Conservation (phyloP, 2,888 invertebrate species). For the Himalopsyche tibetana region DNA sequence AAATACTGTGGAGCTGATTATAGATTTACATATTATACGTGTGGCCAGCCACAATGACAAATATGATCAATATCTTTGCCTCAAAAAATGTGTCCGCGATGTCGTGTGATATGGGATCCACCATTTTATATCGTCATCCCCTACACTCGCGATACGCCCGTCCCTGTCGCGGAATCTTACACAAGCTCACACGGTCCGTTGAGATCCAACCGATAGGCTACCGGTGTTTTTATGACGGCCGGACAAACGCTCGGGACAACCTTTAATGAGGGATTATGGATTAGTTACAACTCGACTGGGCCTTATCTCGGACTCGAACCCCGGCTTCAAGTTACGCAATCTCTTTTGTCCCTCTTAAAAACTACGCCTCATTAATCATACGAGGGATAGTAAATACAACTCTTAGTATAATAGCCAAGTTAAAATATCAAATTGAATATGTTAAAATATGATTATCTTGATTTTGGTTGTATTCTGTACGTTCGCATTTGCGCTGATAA, state of each 20-base stretch:
- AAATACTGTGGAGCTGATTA: slow-evolving; percentile 13
- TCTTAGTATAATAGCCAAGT: slow-evolving; percentile 46
- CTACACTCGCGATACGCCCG: not conserved
- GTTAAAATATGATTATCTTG: slow-evolving; percentile 60
- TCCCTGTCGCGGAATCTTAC: slow-evolving; percentile 46
- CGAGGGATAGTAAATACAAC: slow-evolving; percentile 6
- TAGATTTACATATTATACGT: slow-evolving; percentile 13
- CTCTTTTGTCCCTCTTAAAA: slow-evolving; percentile 44
- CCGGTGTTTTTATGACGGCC: slow-evolving; percentile 60
- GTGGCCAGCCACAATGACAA: slow-evolving; percentile 35
- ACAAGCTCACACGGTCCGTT: slow-evolving; percentile 44
- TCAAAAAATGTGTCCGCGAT: slow-evolving; percentile 40
- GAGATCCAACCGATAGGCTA: slow-evolving; percentile 57
- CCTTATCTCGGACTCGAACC: slow-evolving; percentile 41
- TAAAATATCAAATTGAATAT: slow-evolving; percentile 59
- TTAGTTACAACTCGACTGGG: slow-evolving; percentile 51
- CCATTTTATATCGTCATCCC: slow-evolving; percentile 46
- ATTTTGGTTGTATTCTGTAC: slow-evolving; percentile 44
- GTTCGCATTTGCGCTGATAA: slow-evolving; percentile 64
- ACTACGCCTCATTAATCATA: slow-evolving; percentile 52
- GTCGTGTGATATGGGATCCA: slow-evolving; percentile 37
- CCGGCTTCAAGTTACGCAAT: slow-evolving; percentile 46
- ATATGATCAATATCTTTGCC: slow-evolving; percentile 28
- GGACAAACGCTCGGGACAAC: slow-evolving; percentile 56
- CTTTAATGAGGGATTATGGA: slow-evolving; percentile 61